Evolutionary conservation across 2,797 vertebrate species (phyloP).

Genomic region (Anguilla pacifica): DNA sequence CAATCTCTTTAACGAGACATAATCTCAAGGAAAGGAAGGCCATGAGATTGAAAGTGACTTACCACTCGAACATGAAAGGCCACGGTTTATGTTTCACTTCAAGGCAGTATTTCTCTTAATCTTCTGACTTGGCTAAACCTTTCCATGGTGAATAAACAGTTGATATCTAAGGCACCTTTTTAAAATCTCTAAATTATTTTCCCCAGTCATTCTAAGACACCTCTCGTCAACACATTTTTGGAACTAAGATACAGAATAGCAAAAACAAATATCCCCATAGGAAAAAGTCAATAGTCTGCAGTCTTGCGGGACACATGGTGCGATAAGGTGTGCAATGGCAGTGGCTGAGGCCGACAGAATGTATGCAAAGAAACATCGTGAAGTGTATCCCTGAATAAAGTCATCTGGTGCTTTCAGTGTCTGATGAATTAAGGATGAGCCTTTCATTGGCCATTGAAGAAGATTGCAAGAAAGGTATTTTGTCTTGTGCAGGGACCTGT

Average conservation of each 20-base stretch:
- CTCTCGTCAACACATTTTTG: slow-evolving; percentile 15
- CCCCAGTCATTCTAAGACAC: neutral
- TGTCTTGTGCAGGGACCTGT: slow-evolving; percentile 35
- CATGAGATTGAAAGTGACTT: neutral
- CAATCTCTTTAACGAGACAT: neutral
- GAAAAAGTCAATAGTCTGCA: neutral
- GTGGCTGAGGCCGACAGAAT: neutral
- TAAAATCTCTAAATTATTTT: slow-evolving; percentile 1
- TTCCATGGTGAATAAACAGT: slow-evolving; percentile 21
- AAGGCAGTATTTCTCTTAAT: slow-evolving; percentile 18
- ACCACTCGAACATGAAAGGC: slow-evolving; percentile 9
- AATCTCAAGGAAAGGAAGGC: slow-evolving; percentile 11
- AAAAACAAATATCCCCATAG: neutral
- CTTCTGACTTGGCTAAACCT: slow-evolving; percentile 8
- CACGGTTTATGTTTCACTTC: slow-evolving; percentile 8
- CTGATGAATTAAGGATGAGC: slow-evolving; percentile 46
- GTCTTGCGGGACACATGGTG: neutral
- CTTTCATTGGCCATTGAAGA: slow-evolving; percentile 28
- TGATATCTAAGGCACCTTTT: slow-evolving; percentile 19
- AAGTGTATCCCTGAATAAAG: slow-evolving; percentile 32
- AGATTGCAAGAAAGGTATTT: slow-evolving; percentile 22
- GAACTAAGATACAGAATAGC: neutral
- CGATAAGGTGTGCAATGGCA: slow-evolving; percentile 11
- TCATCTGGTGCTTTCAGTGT: slow-evolving; percentile 40
- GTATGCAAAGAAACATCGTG: slow-evolving; percentile 9